Base-by-base conservation (phyloP, 2,888 invertebrate genomes). In the Drosophila antonietae region DNA sequence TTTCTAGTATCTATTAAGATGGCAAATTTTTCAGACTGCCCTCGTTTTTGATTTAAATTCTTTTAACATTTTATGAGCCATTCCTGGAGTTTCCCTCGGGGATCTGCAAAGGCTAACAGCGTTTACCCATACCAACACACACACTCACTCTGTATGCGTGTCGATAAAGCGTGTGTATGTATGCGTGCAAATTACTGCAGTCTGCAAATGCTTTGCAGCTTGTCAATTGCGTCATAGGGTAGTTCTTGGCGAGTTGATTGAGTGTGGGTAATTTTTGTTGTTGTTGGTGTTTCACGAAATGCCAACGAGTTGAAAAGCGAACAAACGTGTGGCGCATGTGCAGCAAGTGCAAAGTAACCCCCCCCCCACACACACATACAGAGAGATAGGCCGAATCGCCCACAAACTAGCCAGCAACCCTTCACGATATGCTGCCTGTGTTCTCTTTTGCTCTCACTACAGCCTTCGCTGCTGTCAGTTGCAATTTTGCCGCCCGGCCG, bases 401-500 rank as follows among this genome's bases (percentile, higher is more conserved):
- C 41, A 31, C 39, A 41, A 23, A 28, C 39, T 6, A 62, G 46
- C 39, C 10, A 62, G 46, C 80, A 72, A 78, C 79, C 78, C 78
- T 72, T 59, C 62, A n/a, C 41, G 37, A 33, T 23, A 15, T 20
- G 46, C 64, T n/a, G 52, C 47, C 58, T 52, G 0, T 53, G 57
- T 39, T 57, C 55, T 43, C 61, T 56, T 10, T 31, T 49, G 47
- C 60, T 65, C 55, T 64, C 71, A 61, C 20, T 7, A 20, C 62
- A 60, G 58, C 59, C 73, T 57, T 41, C 67, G 39, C 65, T 35
- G 46, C 49, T 70, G 74, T 75, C 81, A 91, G 92, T 92, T 90
- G 86, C 83, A 83, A 88, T 82, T 90, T 91, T 86, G 84, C 89
- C 89, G 88, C 90, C 86, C 86, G 81, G 86, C 83, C 70, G 80